Evolutionary conservation across 1,140 invertebrate genomes (phyloP).

Genomic region (Ceratina japonica): DNA sequence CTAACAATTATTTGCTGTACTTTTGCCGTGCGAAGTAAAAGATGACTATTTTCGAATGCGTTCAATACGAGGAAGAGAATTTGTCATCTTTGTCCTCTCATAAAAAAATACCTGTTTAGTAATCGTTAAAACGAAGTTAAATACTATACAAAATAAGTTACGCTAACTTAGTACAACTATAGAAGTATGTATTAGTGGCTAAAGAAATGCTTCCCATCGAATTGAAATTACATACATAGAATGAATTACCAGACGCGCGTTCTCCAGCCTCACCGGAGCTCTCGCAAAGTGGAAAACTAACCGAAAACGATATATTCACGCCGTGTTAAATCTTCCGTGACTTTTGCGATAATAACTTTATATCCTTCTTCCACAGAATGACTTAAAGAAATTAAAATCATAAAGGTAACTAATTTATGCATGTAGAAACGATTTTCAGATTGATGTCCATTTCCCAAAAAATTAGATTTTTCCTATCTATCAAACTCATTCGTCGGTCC

Average conservation of each 20-base stretch:
- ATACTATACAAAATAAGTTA: slow-evolving; percentile 45
- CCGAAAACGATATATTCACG: not conserved
- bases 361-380: not conserved
- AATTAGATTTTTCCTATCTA: slow-evolving; percentile 26
- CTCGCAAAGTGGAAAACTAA: slow-evolving; percentile 21
- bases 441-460: slow-evolving; percentile 40
- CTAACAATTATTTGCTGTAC: slow-evolving; percentile 25
- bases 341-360: slow-evolving; percentile 1
- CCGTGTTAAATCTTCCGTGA: not conserved
- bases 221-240: slow-evolving; percentile 46
- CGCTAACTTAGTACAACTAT: slow-evolving; percentile 29
- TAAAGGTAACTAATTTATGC: not conserved
- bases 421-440: slow-evolving; percentile 22
- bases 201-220: slow-evolving; percentile 29
- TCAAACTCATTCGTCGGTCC: slow-evolving; percentile 6
- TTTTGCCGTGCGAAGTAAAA: slow-evolving; percentile 24
- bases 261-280: not conserved
- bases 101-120: slow-evolving; percentile 31
- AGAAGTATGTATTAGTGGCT: slow-evolving; percentile 21
- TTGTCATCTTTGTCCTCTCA: slow-evolving; percentile 5
- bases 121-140: slow-evolving; percentile 37
- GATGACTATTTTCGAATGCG: slow-evolving; percentile 15
- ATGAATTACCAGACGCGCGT: not conserved
- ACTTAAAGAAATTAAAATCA: slow-evolving; percentile 3
- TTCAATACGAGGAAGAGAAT: slow-evolving; percentile 34